These are phyloP conservation scores for Staurois parvus DNA, from an alignment of 2,797 vertebrate species.

Conservation along the genomic window DNA sequence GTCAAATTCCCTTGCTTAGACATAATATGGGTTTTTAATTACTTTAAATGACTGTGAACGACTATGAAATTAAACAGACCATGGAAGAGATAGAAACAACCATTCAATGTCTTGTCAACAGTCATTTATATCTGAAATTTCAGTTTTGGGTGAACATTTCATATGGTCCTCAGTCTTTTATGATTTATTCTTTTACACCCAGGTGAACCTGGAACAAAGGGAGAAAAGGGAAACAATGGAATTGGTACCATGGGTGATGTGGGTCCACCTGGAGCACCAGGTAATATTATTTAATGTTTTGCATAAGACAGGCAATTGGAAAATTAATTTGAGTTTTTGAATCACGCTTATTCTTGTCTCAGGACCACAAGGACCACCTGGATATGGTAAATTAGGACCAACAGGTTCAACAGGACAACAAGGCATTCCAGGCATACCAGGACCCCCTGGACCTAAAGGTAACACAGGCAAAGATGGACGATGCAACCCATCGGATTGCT, in stretches of 20 bases:
- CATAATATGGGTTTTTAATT: too few relatives aligned
- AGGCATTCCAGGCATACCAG: slow-evolving; percentile 92
- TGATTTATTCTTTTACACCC: slow-evolving; percentile 19
- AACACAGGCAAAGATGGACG: slow-evolving; percentile 87
- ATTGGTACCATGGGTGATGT: slow-evolving; percentile 89
- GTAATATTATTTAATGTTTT: slow-evolving; percentile 72
- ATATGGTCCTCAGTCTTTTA: too few relatives aligned
- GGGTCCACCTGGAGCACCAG: slow-evolving; percentile 89
- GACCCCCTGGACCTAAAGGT: slow-evolving; percentile 82
- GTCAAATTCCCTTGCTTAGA: too few relatives aligned
- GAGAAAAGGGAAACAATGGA: slow-evolving; percentile 91
- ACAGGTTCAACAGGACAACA: slow-evolving; percentile 92
- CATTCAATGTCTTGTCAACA: too few relatives aligned
- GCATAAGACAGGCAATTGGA: too few relatives aligned
- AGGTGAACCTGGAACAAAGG: slow-evolving; percentile 86
- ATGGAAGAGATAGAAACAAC: too few relatives aligned
- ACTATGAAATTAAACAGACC: too few relatives aligned
- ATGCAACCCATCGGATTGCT: slow-evolving; percentile 91
- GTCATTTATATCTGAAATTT: too few relatives aligned
- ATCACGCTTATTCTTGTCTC: neutral
- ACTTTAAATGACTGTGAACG: too few relatives aligned
- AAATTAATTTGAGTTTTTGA: neutral
- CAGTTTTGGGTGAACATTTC: too few relatives aligned
- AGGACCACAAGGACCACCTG: slow-evolving; percentile 91
- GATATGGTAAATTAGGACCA: slow-evolving; percentile 92